A percentile compares a stretch with the other conserved stretches of the same genome.
Conservation (phyloP, 2,888 invertebrate genomes). For the Silvanus unidentatus region DNA sequence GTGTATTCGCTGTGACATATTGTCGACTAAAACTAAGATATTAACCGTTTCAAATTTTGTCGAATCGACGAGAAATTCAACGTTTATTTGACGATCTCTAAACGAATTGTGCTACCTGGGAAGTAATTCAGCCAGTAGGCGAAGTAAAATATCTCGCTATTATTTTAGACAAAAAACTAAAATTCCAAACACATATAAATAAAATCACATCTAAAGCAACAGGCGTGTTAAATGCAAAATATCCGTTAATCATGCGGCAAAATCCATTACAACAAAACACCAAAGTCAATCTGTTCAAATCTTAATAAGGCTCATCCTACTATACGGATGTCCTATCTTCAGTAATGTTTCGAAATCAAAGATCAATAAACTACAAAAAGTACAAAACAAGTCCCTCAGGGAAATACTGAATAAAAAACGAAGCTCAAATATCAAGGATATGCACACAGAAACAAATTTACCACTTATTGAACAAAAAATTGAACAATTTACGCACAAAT, state of each 20-base stretch:
- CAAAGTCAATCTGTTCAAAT: conserved; percentile 5
- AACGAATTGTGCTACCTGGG: no score
- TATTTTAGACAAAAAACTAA: conserved; percentile 5
- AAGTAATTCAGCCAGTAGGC: neutral
- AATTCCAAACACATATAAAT: neutral
- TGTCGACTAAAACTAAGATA: no score
- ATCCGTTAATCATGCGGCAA: neutral
- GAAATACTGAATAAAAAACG: neutral
- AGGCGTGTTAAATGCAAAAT: neutral
- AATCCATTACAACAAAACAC: neutral
- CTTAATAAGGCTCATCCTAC: conserved; percentile 1
- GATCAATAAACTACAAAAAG: neutral
- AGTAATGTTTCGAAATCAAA: conserved; percentile 1
- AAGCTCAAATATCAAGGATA: neutral
- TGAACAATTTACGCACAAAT: neutral
- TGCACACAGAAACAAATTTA: neutral
- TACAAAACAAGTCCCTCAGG: conserved; percentile 1
- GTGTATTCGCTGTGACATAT: no score
- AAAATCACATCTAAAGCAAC: neutral
- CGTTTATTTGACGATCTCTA: no score
- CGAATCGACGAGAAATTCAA: no score
- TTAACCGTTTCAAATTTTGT: no score
- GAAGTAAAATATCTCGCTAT: conserved; percentile 2
- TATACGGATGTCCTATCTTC: neutral
- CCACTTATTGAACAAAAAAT: neutral